These are phyloP conservation scores for Carlito syrichta DNA, from an alignment of 2,113 vertebrate genomes.

Conservation along the genomic window DNA sequence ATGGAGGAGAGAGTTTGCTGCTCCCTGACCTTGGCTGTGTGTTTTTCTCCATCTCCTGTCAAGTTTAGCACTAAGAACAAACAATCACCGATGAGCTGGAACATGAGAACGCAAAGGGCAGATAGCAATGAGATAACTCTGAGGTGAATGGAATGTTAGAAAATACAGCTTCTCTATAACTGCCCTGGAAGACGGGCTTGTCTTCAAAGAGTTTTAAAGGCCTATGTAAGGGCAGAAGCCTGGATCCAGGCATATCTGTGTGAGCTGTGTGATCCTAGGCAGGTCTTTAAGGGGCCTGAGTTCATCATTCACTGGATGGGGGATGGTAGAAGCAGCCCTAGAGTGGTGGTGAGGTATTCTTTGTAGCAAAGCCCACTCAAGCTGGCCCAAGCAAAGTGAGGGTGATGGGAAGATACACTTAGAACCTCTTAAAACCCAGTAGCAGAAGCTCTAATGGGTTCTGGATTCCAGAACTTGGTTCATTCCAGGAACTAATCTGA, in stretches of 20 bases:
- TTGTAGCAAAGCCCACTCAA: neutral
- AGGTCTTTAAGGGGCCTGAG: neutral
- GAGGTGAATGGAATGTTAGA: neutral
- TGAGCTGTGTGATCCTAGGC: neutral
- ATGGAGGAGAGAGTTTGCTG: slow-evolving; percentile 11
- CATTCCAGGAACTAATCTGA: neutral
- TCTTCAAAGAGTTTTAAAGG: neutral
- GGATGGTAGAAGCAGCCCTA: neutral
- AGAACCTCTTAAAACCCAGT: neutral
- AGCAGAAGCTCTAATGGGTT: neutral
- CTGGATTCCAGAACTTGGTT: neutral
- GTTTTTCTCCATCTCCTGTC: slow-evolving; percentile 48
- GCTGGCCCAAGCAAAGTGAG: neutral
- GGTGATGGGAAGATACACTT: neutral
- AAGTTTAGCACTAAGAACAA: slow-evolving; percentile 52
- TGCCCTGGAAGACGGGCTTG: neutral
- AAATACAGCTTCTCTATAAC: neutral
- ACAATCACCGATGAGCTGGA: slow-evolving; percentile 39
- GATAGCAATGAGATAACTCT: neutral
- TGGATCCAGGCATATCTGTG: neutral
- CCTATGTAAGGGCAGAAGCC: accelerated
- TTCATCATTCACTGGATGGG: neutral
- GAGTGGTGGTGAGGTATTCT: too few relatives aligned
- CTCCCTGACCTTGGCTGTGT: slow-evolving; percentile 48
- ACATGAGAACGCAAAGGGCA: slow-evolving; percentile 34